Conservation (phyloP, 2,888 invertebrate species). For the Rhyacophila evoluta region DNA sequence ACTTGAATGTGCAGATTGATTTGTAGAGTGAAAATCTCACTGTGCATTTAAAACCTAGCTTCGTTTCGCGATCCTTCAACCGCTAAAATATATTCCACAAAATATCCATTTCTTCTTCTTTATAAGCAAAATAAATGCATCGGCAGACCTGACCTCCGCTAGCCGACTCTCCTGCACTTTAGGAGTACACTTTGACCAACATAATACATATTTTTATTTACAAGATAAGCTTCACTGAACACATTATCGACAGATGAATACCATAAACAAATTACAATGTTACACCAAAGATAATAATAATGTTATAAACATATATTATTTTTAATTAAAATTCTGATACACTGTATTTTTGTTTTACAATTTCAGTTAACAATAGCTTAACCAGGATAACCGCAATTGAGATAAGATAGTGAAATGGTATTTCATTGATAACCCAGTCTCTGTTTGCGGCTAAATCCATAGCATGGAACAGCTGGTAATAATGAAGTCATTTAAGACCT, state of each 20-base stretch:
- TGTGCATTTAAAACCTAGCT: conserved; percentile 37
- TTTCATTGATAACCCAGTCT: too few species aligned
- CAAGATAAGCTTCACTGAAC: not conserved
- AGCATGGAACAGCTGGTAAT: too few species aligned
- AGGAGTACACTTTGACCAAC: conserved; percentile 15
- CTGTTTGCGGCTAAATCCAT: too few species aligned
- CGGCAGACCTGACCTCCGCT: not conserved
- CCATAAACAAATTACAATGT: not conserved
- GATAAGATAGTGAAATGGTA: too few species aligned
- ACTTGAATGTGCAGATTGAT: conserved; percentile 48
- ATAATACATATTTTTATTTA: conserved; percentile 23
- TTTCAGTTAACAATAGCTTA: too few species aligned
- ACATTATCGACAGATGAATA: not conserved
- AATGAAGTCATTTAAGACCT: too few species aligned
- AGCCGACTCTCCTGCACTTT: conserved; percentile 2
- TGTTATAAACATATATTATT: too few species aligned
- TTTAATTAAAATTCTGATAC: too few species aligned
- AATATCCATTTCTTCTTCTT: conserved; percentile 32
- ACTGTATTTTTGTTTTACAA: too few species aligned
- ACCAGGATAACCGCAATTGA: too few species aligned
- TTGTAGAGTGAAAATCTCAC: conserved; percentile 43
- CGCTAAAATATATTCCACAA: conserved; percentile 34
- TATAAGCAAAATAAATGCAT: conserved; percentile 30
- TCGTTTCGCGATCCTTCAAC: conserved; percentile 26
- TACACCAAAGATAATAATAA: too few species aligned